These are phyloP conservation scores for Thomomys bottae DNA, from an alignment of 2,113 vertebrate species.

Conservation along the genomic window DNA sequence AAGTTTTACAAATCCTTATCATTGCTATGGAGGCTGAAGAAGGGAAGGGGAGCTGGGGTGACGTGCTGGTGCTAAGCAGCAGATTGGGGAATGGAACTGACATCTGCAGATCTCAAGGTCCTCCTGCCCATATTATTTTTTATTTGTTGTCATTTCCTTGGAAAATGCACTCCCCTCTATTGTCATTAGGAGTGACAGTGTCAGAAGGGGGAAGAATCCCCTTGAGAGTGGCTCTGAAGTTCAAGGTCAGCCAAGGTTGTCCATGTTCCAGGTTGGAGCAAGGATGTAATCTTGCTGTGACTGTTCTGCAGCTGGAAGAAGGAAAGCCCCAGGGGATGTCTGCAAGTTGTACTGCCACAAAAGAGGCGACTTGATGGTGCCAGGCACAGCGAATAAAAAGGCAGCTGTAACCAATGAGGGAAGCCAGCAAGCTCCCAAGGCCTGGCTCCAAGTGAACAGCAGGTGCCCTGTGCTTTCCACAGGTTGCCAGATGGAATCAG, in stretches of 20 bases:
- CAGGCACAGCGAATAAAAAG: background rate
- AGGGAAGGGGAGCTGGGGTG: background rate
- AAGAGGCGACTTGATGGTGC: background rate
- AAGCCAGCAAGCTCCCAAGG: conserved; percentile 38
- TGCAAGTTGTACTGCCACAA: background rate
- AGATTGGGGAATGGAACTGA: background rate
- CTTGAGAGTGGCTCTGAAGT: background rate
- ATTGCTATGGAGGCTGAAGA: background rate
- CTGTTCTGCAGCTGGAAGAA: fast-evolving
- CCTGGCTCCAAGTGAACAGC: conserved; percentile 62
- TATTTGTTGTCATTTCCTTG: background rate
- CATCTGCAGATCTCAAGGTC: background rate
- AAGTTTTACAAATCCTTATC: background rate
- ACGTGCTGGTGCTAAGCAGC: background rate
- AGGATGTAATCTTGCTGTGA: background rate
- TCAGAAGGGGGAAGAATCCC: background rate
- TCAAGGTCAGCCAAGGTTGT: background rate
- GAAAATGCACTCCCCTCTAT: background rate
- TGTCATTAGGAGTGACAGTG: background rate
- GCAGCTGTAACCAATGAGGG: conserved; percentile 58
- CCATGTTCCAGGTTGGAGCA: background rate
- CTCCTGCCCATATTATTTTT: background rate
- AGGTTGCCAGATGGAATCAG: conserved; percentile 44
- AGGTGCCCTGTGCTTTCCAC: conserved; percentile 55
- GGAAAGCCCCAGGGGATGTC: background rate